Conservation (phyloP, 2,888 invertebrate species). For the Allygus modestus region DNA sequence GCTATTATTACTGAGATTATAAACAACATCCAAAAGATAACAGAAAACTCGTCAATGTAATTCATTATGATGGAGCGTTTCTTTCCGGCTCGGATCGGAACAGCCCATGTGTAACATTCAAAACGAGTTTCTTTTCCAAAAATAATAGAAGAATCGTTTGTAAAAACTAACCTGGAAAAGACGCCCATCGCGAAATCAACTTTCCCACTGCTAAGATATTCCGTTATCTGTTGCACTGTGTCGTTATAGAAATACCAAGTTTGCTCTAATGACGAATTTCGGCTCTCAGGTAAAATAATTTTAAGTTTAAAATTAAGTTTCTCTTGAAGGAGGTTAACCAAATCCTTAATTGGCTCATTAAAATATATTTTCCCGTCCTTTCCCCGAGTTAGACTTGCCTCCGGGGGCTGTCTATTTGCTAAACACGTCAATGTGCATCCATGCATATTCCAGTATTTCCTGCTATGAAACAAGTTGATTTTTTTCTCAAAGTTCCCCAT, state of each 20-base stretch:
- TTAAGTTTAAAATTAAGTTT: conserved; percentile 68
- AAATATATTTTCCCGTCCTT: conserved; percentile 51
- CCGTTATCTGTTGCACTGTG: conserved; percentile 51
- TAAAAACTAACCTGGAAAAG: conserved; percentile 69
- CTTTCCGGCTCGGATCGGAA: conserved; percentile 70
- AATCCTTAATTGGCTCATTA: conserved; percentile 26
- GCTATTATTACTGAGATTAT: conserved; percentile 64
- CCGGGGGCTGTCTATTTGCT: conserved; percentile 68
- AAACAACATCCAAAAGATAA: conserved; percentile 69
- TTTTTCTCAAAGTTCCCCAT: conserved; percentile 60
- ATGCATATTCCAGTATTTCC: conserved; percentile 68
- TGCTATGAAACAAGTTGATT: conserved; percentile 66
- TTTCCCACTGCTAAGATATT: conserved; percentile 42
- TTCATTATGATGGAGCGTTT: conserved; percentile 69
- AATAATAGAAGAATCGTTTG: conserved; percentile 67
- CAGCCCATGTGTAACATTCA: conserved; percentile 71
- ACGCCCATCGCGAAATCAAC: conserved; percentile 70
- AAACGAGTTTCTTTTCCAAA: conserved; percentile 69
- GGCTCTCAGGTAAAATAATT: conserved; percentile 54
- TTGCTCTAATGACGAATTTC: conserved; percentile 52
- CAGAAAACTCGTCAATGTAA: conserved; percentile 69
- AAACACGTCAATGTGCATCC: conserved; percentile 67
- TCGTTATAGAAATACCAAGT: conserved; percentile 61
- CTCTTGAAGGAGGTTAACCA: conserved; percentile 63
- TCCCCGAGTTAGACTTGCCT: conserved; percentile 63